Conservation (phyloP, 1,140 invertebrate genomes). For the Pachypeltis micranthus region DNA sequence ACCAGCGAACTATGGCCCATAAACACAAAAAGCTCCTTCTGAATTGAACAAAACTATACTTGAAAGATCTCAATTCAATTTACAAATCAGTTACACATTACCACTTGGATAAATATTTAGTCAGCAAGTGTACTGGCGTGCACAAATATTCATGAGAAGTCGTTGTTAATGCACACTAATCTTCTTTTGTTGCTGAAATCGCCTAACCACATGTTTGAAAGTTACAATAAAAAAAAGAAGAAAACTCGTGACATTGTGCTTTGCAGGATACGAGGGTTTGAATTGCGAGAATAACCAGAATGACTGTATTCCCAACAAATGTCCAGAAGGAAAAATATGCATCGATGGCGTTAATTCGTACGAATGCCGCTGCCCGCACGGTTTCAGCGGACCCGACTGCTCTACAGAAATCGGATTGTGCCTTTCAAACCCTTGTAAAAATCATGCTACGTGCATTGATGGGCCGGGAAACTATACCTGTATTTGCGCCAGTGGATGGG, state of each 20-base stretch:
- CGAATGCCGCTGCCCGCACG: constrained; percentile 64
- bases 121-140: no score
- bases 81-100: no score
- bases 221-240: no score
- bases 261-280: constrained; percentile 55
- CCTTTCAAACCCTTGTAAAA: constrained; percentile 40
- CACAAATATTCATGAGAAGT: no score
- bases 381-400: constrained; percentile 60
- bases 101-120: no score
- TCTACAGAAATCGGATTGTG: constrained; percentile 15
- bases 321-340: constrained; percentile 50
- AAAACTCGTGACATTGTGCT: constrained; percentile 15
- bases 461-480: constrained; percentile 63
- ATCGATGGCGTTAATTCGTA: constrained; percentile 51
- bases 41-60: no score
- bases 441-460: constrained; percentile 46
- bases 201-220: no score
- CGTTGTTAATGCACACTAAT: no score
- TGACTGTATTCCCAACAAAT: constrained; percentile 52
- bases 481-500: constrained; percentile 55
- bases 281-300: constrained; percentile 66
- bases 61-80: no score
- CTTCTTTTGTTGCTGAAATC: no score
- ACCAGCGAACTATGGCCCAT: no score
- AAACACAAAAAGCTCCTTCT: no score